Evolutionary conservation across 2,113 vertebrate species (phyloP).

Genomic region (Phycodurus eques): DNA sequence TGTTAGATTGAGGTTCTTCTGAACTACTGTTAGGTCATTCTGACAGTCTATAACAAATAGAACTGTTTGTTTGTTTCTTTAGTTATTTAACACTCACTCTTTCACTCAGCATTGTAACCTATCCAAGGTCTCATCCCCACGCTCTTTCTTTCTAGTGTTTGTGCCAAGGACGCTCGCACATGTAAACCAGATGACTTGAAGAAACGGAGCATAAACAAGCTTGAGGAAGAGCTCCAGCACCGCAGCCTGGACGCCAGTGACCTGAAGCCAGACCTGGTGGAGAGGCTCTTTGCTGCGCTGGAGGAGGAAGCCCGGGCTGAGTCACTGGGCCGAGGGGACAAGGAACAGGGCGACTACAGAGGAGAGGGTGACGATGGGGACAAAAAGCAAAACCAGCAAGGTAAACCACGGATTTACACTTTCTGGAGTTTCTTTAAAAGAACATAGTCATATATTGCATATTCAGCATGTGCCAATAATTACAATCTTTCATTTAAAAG

Average conservation of each 20-base stretch:
- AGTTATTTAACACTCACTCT: too few relatives aligned
- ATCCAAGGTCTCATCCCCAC: neutral
- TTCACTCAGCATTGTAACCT: too few relatives aligned
- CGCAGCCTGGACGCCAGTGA: slow-evolving; percentile 82
- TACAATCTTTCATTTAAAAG: too few relatives aligned
- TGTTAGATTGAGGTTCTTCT: too few relatives aligned
- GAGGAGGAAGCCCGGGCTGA: slow-evolving; percentile 65
- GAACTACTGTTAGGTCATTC: too few relatives aligned
- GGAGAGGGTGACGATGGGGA: slow-evolving; percentile 19
- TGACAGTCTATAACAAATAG: too few relatives aligned
- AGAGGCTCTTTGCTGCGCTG: slow-evolving; percentile 75
- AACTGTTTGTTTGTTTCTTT: too few relatives aligned
- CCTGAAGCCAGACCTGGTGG: slow-evolving; percentile 83
- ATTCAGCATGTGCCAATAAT: too few relatives aligned
- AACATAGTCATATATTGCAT: too few relatives aligned
- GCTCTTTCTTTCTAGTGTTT: neutral
- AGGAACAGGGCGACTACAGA: neutral
- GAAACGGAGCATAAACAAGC: slow-evolving; percentile 83
- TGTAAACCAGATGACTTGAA: slow-evolving; percentile 70
- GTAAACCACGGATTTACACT: neutral
- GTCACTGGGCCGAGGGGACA: slow-evolving; percentile 12
- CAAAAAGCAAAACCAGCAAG: slow-evolving; percentile 25
- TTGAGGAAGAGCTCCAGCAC: slow-evolving; percentile 83
- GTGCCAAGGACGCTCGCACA: neutral
- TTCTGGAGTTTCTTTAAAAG: neutral